Percentiles rank a stretch among this genome's conserved stretches.
Conservation (phyloP, 1,140 invertebrate species). For the Halictus rubicundus region DNA sequence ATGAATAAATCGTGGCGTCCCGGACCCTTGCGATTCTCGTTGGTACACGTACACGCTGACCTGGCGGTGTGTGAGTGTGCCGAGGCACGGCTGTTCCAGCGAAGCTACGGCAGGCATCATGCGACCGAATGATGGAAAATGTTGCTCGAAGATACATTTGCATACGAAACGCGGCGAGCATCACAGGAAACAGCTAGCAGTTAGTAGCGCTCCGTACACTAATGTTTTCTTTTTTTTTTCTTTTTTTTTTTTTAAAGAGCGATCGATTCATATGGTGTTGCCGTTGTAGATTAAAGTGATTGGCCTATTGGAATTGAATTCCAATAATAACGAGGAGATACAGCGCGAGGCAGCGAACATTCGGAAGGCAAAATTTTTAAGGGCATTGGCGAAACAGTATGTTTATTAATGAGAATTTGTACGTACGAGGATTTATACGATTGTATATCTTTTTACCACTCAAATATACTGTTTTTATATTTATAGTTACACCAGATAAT, state of each 20-base stretch:
- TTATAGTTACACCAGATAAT: conserved; percentile 6
- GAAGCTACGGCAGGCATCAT: too few relatives aligned
- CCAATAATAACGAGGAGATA: conserved; percentile 97
- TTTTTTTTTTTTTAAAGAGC: not conserved
- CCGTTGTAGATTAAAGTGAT: conserved; percentile 87
- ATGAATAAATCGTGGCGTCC: too few relatives aligned
- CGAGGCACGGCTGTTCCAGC: too few relatives aligned
- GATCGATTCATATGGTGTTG: conserved; percentile 4
- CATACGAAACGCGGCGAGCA: conserved; percentile 94
- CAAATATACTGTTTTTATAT: conserved; percentile 26
- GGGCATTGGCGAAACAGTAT: conserved; percentile 94
- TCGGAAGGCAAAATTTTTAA: conserved; percentile 91
- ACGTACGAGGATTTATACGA: conserved; percentile 25
- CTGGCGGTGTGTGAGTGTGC: too few relatives aligned
- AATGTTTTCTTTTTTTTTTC: too few relatives aligned
- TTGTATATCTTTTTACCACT: conserved; percentile 19
- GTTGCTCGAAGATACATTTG: conserved; percentile 93
- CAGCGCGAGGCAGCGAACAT: conserved; percentile 94
- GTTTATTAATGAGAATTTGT: conserved; percentile 79
- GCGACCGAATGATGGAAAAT: too few relatives aligned
- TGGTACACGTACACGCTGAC: too few relatives aligned
- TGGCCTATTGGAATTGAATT: conserved; percentile 95
- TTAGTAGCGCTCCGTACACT: conserved; percentile 72
- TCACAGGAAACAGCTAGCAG: conserved; percentile 90
- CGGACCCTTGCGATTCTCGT: too few relatives aligned